Base-by-base conservation (phyloP, 2,113 vertebrate species). In the Lamprologus callipterus region DNA sequence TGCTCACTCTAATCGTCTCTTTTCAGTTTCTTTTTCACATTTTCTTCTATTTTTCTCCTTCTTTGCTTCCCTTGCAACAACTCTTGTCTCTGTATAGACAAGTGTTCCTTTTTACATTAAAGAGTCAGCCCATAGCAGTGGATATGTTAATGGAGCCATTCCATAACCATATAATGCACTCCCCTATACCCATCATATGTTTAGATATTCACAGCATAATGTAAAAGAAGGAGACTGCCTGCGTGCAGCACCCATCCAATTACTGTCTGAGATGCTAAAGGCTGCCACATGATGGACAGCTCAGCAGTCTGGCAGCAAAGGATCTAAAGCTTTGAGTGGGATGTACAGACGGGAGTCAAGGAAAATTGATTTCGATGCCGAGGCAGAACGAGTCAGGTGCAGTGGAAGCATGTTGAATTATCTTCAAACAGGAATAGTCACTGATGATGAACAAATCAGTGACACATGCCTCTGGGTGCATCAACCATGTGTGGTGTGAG, bases 281-380 rank as follows among this genome's bases (percentile, higher is more conserved):
- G 88, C 84, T 86, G 80, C 85, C 80, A 78, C 60, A 68, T 91
- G 94, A 96, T 91, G 90, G 94, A 93, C 92, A 93, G 92, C 90
- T 89, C 88, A 89, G 88, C 79, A 68, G 68, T 51, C 86, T 85
- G 91, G 88, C 87, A 91, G 88, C 70, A 80, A 68, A 86, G 79
- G 89, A 94, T 93, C 88, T 90, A 79, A 92, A 65, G 88, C 84
- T 93, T 47, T 53, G 81, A 92, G 88, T 26, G 75, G 78, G 87
- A 91, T 90, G 81, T 88, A 80, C 85, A 57, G 84, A 19, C 35
- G 73, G 57, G 83, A 87, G 42, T 26, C 42, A 79, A 65, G 90
- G 68, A 53, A 81, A 93, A 93, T 92, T 91, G 91, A 94, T 94
- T 90, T 85, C 4, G 35, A 70, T 84, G 88, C 81, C 5, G 51